phyloP scores from a whole-genome alignment of 2,797 vertebrate genomes.

The Leptoclinus maculatus region DNA sequence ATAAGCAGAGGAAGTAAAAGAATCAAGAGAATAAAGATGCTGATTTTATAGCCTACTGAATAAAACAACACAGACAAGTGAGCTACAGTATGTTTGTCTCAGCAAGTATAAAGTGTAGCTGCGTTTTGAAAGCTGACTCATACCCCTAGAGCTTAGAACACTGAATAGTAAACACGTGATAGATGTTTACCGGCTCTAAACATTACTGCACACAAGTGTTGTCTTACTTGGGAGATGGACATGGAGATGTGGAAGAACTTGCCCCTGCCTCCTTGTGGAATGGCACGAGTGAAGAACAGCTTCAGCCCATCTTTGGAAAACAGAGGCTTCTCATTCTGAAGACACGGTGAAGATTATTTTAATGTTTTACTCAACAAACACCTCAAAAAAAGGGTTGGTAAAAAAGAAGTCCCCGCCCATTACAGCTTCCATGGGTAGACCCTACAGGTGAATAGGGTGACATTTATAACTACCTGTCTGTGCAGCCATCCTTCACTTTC shows the following conservation, averaged over 20 bases:
- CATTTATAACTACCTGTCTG: constrained; percentile 87
- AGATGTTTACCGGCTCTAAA: neutral
- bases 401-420: too few species aligned
- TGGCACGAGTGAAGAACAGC: constrained; percentile 94
- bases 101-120: neutral
- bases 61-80: neutral
- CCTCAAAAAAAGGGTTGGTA: neutral
- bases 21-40: neutral
- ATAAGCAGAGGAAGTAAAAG: neutral
- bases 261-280: constrained; percentile 92
- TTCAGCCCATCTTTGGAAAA: constrained; percentile 94
- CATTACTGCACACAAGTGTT: neutral
- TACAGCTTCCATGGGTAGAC: neutral
- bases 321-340: constrained; percentile 92
- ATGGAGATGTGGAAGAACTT: constrained; percentile 97
- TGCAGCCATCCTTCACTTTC: constrained; percentile 95
- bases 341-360: neutral
- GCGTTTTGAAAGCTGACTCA: neutral
- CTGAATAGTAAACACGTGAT: neutral
- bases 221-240: constrained; percentile 91
- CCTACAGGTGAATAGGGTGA: too few species aligned
- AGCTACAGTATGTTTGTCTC: neutral
- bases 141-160: too few species aligned
- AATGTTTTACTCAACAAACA: neutral
- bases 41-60: neutral